phyloP scores from a whole-genome alignment of 2,888 invertebrate genomes.

The Iphiclides podalirius region DNA sequence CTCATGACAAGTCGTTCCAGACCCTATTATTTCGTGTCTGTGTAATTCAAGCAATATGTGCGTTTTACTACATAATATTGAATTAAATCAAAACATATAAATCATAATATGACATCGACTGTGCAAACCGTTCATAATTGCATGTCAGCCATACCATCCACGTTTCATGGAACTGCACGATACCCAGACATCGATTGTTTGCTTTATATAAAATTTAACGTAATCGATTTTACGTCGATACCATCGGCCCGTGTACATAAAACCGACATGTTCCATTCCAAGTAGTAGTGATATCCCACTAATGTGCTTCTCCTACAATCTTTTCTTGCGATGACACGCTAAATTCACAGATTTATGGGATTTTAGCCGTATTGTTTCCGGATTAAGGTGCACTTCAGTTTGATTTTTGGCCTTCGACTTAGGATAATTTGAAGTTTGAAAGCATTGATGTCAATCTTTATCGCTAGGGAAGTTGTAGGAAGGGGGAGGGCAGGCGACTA shows the following conservation, averaged over 20 bases:
- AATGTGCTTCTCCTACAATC: slow-evolving; percentile 76
- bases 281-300: slow-evolving; percentile 73
- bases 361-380: slow-evolving; percentile 41
- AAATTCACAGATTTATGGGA: slow-evolving; percentile 40
- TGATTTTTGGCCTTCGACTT: slow-evolving; percentile 46
- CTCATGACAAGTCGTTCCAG: no score
- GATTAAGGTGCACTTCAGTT: slow-evolving; percentile 48
- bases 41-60: no score
- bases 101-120: not conserved
- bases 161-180: slow-evolving; percentile 37
- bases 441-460: slow-evolving; percentile 76
- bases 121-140: slow-evolving; percentile 10
- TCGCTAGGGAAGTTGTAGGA: slow-evolving; percentile 74
- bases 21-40: no score
- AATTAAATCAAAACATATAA: no score
- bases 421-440: slow-evolving; percentile 71
- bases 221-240: slow-evolving; percentile 62
- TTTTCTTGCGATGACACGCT: slow-evolving; percentile 76
- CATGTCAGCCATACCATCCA: slow-evolving; percentile 12
- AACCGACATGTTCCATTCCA: slow-evolving; percentile 67
- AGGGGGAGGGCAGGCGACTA: slow-evolving; percentile 46
- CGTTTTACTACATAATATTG: no score
- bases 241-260: slow-evolving; percentile 53
- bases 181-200: slow-evolving; percentile 56
- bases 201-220: slow-evolving; percentile 68